These are phyloP conservation scores for Apocheima hispidaria DNA, from an alignment of 2,888 invertebrate species.

Conservation along the genomic window DNA sequence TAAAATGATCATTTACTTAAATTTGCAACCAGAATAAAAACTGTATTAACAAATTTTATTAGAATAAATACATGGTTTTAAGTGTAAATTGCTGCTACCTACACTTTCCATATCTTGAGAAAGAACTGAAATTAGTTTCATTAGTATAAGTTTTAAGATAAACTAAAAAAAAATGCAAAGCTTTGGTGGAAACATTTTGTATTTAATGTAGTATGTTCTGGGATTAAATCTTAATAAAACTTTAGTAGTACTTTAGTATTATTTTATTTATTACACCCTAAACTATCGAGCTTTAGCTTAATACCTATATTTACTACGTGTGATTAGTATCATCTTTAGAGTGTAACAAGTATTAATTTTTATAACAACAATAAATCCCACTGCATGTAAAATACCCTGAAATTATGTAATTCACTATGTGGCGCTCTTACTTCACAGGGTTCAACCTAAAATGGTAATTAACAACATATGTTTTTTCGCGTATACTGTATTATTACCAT, in stretches of 20 bases:
- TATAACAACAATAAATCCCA: too few relatives aligned
- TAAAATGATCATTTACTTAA: background rate
- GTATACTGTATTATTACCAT: too few relatives aligned
- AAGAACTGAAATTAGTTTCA: background rate
- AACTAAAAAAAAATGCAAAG: background rate
- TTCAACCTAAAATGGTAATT: too few relatives aligned
- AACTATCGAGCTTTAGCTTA: background rate
- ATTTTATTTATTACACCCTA: constrained; percentile 5
- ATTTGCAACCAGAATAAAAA: background rate
- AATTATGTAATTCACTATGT: too few relatives aligned
- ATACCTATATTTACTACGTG: background rate
- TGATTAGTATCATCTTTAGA: background rate
- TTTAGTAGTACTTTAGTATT: constrained; percentile 9
- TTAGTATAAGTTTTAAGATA: background rate
- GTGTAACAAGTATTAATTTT: background rate
- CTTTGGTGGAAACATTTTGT: constrained; percentile 15
- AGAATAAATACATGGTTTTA: background rate
- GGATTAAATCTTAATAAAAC: constrained; percentile 6
- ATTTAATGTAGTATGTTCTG: constrained; percentile 2
- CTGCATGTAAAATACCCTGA: too few relatives aligned
- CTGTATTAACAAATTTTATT: too few relatives aligned
- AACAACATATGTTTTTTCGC: too few relatives aligned
- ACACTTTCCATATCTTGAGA: background rate
- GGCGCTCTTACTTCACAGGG: too few relatives aligned
- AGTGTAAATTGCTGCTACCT: constrained; percentile 3